phyloP scores from a whole-genome alignment of 2,888 invertebrate species.

The Meteorus cinctellus region DNA sequence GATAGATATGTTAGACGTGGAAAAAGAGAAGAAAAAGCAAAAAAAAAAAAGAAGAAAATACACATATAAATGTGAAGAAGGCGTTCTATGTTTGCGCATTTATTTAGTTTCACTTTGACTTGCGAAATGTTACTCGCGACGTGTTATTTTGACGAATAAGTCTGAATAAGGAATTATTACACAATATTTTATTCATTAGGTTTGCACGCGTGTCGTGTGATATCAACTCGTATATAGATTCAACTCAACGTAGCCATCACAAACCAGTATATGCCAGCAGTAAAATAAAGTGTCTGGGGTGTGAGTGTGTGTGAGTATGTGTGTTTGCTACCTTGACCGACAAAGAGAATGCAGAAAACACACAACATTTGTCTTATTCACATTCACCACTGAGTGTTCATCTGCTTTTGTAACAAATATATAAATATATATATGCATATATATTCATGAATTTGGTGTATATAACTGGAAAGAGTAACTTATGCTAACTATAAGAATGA shows the following conservation, averaged over 20 bases:
- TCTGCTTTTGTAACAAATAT: constrained; percentile 18
- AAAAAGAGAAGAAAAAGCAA: background rate
- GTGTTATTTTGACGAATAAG: constrained; percentile 56
- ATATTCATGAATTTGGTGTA: constrained; percentile 14
- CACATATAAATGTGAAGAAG: constrained; percentile 24
- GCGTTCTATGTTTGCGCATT: constrained; percentile 19
- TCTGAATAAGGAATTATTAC: constrained; percentile 52
- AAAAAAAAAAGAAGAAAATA: background rate
- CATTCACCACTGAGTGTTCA: constrained; percentile 43
- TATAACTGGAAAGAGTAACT: background rate
- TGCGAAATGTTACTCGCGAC: constrained; percentile 44
- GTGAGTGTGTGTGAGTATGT: background rate
- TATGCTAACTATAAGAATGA: background rate
- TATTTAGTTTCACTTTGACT: constrained; percentile 38
- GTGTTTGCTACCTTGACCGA: constrained; percentile 60
- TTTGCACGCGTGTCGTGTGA: constrained; percentile 47
- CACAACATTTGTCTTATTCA: constrained; percentile 46
- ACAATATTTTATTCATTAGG: constrained; percentile 59
- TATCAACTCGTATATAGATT: constrained; percentile 16
- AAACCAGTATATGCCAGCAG: constrained; percentile 1
- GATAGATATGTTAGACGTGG: background rate
- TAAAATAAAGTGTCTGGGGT: constrained; percentile 1
- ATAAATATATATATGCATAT: constrained; percentile 6
- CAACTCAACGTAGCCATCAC: background rate
- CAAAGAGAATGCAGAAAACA: constrained; percentile 58